These are phyloP conservation scores for Octodonta nipae DNA, from an alignment of 2,888 invertebrate species.

Conservation along the genomic window DNA sequence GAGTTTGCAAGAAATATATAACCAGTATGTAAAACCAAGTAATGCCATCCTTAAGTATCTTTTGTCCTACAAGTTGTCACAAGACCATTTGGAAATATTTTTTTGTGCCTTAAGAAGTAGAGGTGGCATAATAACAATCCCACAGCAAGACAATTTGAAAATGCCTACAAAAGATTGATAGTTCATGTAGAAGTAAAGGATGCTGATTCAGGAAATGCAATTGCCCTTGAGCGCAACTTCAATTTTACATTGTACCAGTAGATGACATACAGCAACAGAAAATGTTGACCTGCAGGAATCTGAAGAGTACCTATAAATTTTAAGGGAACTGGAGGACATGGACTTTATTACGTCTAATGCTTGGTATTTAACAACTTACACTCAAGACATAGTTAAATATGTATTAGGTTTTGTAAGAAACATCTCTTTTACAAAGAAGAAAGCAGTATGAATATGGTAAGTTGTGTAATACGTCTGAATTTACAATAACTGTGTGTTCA, in stretches of 20 bases:
- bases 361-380: slow-evolving; percentile 9
- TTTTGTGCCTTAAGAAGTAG: neutral
- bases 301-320: too few relatives aligned
- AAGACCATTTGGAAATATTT: neutral
- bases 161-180: slow-evolving; percentile 6
- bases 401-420: slow-evolving; percentile 11
- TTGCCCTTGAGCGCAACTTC: neutral
- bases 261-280: too few relatives aligned
- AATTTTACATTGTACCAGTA: slow-evolving; percentile 3
- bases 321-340: neutral
- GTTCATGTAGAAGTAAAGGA: slow-evolving; percentile 3
- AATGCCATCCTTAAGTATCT: neutral
- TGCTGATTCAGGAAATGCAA: neutral
- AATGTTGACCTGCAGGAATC: too few relatives aligned
- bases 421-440: slow-evolving; percentile 7
- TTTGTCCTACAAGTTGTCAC: neutral
- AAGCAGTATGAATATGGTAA: slow-evolving; percentile 10
- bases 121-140: neutral
- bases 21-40: too few relatives aligned
- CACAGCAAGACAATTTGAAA: neutral
- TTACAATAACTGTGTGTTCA: slow-evolving; percentile 7
- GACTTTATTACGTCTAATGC: neutral
- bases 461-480: slow-evolving; percentile 5
- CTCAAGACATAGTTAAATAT: slow-evolving; percentile 8
- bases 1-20: too few relatives aligned